Percentiles rank a stretch among this genome's conserved stretches.
These are phyloP conservation scores for Mobula birostris DNA, from an alignment of 2,113 vertebrate genomes.

Conservation along the genomic window DNA sequence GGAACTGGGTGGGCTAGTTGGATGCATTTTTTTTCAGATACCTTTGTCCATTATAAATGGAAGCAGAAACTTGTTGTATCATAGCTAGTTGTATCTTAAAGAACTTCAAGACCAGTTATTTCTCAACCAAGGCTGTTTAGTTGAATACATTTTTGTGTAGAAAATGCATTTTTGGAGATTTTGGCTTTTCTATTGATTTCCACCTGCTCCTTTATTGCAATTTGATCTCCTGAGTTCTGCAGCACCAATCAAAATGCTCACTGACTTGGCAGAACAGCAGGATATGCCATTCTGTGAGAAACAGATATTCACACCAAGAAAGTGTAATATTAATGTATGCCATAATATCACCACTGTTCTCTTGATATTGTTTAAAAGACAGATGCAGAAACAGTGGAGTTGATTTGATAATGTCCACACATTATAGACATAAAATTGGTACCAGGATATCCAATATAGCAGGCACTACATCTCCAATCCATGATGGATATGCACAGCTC, in stretches of 20 bases:
- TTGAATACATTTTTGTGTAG: background rate
- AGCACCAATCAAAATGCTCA: background rate
- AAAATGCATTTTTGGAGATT: background rate
- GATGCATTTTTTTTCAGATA: too few species aligned
- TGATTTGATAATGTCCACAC: too few species aligned
- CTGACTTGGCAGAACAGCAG: background rate
- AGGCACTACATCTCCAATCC: background rate
- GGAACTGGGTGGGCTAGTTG: too few species aligned
- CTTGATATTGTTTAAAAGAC: background rate
- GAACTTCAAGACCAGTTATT: background rate
- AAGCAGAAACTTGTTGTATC: too few species aligned
- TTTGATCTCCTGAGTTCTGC: conserved; percentile 7
- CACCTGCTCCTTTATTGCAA: background rate
- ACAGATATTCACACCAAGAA: background rate
- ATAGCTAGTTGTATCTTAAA: background rate
- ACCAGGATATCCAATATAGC: background rate
- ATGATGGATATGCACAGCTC: background rate
- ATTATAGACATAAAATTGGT: too few species aligned
- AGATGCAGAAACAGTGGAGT: background rate
- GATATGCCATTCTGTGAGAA: conserved; percentile 27
- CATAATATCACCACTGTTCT: background rate
- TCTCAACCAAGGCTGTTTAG: background rate
- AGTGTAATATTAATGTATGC: background rate
- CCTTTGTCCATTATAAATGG: too few species aligned
- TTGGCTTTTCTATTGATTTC: background rate